Percentiles rank a stretch among this genome's conserved stretches.
These are phyloP conservation scores for Paguma larvata DNA, from an alignment of 2,797 vertebrate genomes.

Conservation along the genomic window DNA sequence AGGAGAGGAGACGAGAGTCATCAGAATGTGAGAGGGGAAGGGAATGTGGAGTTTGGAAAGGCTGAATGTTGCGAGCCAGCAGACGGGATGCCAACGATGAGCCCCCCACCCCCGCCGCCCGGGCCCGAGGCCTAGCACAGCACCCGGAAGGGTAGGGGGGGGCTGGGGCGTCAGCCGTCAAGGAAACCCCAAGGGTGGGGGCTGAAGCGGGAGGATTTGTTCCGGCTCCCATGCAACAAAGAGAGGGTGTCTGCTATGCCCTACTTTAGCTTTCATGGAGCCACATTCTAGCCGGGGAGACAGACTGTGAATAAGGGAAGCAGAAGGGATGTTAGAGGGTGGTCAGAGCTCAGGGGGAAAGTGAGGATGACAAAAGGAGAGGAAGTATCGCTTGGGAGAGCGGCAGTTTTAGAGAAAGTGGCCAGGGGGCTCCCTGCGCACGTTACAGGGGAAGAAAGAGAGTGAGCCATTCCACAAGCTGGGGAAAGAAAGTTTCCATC, in stretches of 20 bases:
- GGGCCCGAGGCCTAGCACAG: background rate
- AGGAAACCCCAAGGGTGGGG: background rate
- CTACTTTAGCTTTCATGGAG: background rate
- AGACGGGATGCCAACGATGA: background rate
- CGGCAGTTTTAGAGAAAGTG: background rate
- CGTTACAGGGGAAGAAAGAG: background rate
- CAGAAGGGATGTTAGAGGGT: accelerated
- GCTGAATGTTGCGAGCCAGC: background rate
- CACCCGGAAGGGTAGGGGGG: background rate
- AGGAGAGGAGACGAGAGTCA: background rate
- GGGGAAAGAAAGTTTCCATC: background rate
- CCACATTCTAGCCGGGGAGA: background rate
- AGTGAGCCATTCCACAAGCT: background rate
- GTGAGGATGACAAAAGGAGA: background rate
- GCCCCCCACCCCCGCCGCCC: background rate
- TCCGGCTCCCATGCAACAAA: background rate
- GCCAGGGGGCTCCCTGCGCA: background rate
- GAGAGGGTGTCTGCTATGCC: accelerated
- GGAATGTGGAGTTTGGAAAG: background rate
- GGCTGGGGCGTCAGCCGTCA: too few species aligned
- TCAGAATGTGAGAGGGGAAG: accelerated
- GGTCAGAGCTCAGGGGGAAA: background rate
- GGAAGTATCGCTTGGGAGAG: background rate
- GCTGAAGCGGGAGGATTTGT: background rate
- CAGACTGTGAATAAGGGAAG: background rate